Percentiles rank a stretch among this genome's conserved stretches.
Conservation (phyloP, 2,797 vertebrate species). For the Lophura swinhoii region DNA sequence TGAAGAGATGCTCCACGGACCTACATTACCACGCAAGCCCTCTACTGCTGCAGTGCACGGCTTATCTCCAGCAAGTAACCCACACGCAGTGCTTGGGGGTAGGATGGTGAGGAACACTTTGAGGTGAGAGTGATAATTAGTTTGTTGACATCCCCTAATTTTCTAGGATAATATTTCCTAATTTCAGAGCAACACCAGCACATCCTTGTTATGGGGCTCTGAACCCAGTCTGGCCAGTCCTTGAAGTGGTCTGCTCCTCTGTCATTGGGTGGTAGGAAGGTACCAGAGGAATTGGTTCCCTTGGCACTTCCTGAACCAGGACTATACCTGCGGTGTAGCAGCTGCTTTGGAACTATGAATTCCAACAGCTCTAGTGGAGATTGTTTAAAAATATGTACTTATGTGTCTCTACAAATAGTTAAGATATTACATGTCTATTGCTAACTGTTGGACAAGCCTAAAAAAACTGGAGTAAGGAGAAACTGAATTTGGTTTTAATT, state of each 20-base stretch:
- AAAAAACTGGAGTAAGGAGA: neutral
- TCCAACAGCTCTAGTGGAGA: neutral
- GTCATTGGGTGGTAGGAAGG: neutral
- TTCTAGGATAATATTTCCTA: neutral
- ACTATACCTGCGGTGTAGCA: neutral
- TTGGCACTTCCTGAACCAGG: neutral
- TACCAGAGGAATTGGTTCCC: neutral
- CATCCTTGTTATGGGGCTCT: neutral
- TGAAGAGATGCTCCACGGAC: neutral
- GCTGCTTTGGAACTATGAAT: neutral
- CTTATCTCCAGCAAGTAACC: neutral
- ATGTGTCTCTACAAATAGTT: neutral
- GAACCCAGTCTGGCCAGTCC: neutral
- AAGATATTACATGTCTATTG: neutral
- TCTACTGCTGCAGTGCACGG: no score
- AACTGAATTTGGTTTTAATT: neutral
- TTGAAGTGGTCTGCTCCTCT: neutral
- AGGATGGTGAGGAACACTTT: neutral
- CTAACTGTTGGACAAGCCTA: neutral
- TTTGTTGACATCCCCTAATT: neutral
- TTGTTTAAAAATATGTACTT: neutral
- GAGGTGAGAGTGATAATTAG: neutral
- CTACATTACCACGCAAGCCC: rapidly evolving
- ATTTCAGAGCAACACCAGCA: neutral
- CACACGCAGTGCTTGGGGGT: neutral